Evolutionary conservation across 2,888 invertebrate species (phyloP).

Genomic region (Brachynemurus nebulosus): DNA sequence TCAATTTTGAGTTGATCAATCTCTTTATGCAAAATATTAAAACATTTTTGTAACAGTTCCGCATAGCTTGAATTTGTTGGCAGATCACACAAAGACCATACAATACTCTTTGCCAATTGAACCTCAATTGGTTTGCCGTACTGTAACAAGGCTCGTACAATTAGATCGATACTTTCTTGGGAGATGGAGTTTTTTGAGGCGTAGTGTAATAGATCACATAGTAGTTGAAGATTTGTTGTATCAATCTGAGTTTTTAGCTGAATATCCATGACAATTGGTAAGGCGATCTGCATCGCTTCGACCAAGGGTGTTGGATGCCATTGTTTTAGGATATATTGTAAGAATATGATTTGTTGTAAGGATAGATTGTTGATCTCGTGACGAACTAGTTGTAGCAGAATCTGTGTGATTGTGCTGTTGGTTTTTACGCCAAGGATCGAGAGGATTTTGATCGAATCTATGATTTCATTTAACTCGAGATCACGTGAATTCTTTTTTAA

Average conservation of each 20-base stretch:
- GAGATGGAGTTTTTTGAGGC: slow-evolving; percentile 36
- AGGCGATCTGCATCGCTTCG: slow-evolving; percentile 46
- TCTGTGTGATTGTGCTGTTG: slow-evolving; percentile 43
- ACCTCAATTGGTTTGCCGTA: slow-evolving; percentile 32
- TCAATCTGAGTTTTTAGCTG: slow-evolving; percentile 44
- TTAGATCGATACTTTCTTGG: slow-evolving; percentile 35
- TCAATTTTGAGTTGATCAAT: slow-evolving; percentile 33
- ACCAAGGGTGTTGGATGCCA: slow-evolving; percentile 40
- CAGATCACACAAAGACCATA: slow-evolving; percentile 41
- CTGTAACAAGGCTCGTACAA: slow-evolving; percentile 37
- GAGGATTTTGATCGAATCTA: slow-evolving; percentile 45
- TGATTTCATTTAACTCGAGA: slow-evolving; percentile 37
- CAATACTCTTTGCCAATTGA: slow-evolving; percentile 35
- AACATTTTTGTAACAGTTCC: slow-evolving; percentile 37
- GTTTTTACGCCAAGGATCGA: slow-evolving; percentile 41
- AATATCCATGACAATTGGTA: slow-evolving; percentile 53
- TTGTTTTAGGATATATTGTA: slow-evolving; percentile 42
- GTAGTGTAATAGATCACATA: slow-evolving; percentile 41
- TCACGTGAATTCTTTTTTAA: slow-evolving; percentile 39
- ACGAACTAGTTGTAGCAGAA: slow-evolving; percentile 46
- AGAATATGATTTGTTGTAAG: slow-evolving; percentile 44
- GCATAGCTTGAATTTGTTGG: slow-evolving; percentile 32
- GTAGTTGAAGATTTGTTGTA: slow-evolving; percentile 33
- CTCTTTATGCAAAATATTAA: slow-evolving; percentile 34
- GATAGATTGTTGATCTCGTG: slow-evolving; percentile 44